Conservation (phyloP, 2,113 vertebrate genomes). For the Chitala chitala region DNA sequence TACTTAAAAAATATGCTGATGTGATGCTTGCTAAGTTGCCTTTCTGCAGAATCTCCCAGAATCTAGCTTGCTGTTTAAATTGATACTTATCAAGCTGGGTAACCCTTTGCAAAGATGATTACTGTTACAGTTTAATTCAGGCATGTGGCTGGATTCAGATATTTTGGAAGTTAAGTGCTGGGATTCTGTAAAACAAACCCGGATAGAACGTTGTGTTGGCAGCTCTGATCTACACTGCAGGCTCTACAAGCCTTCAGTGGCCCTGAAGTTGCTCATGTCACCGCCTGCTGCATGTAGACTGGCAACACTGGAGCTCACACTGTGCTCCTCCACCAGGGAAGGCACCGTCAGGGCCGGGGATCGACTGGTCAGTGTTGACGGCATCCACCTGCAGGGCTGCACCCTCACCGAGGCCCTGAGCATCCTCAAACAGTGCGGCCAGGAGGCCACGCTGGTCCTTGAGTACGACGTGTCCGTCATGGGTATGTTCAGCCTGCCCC, state of each 20-base stretch:
- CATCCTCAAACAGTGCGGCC: slow-evolving; percentile 94
- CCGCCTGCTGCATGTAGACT: background rate
- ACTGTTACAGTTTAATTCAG: too few species aligned
- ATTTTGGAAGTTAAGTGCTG: too few species aligned
- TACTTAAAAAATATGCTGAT: too few species aligned
- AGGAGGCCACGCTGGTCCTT: slow-evolving; percentile 88
- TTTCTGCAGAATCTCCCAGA: too few species aligned
- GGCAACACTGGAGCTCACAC: background rate
- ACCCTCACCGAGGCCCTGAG: slow-evolving; percentile 91
- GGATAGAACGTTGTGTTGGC: too few species aligned
- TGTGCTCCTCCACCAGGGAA: slow-evolving; percentile 65
- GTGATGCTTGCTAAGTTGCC: too few species aligned
- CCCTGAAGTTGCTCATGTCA: background rate
- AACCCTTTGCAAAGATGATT: too few species aligned
- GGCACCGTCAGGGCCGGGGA: slow-evolving; percentile 92
- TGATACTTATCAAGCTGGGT: too few species aligned
- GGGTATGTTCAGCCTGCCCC: slow-evolving; percentile 63
- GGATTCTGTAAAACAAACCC: too few species aligned
- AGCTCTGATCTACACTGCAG: background rate
- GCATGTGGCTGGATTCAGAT: too few species aligned
- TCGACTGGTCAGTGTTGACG: slow-evolving; percentile 89
- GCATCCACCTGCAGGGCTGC: slow-evolving; percentile 88
- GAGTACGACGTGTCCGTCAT: slow-evolving; percentile 97
- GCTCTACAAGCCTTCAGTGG: background rate
- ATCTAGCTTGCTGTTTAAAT: too few species aligned